A percentile compares a stretch with the other conserved stretches of the same genome.
These are phyloP conservation scores for Progne subis DNA, from an alignment of 2,113 vertebrate species.

Conservation along the genomic window DNA sequence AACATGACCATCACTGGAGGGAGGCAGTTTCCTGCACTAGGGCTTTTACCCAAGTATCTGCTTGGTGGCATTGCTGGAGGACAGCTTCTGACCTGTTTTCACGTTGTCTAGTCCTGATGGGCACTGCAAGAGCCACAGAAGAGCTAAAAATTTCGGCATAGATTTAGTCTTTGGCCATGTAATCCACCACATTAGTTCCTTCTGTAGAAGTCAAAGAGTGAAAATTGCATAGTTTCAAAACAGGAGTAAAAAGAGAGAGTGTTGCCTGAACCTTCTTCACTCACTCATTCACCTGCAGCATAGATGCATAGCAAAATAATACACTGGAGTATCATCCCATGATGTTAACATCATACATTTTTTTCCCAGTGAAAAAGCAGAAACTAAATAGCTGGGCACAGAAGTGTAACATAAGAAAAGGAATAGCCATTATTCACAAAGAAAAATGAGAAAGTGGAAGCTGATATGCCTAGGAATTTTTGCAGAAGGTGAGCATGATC, in stretches of 20 bases:
- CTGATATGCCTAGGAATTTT: background rate
- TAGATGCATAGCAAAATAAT: background rate
- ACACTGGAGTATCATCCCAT: background rate
- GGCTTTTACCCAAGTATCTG: background rate
- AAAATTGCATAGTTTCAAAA: background rate
- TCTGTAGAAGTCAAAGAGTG: background rate
- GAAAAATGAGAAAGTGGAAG: conserved; percentile 26
- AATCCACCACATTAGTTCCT: background rate
- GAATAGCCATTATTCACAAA: conserved; percentile 14
- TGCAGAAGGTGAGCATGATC: background rate
- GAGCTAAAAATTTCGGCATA: background rate
- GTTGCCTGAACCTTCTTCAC: background rate
- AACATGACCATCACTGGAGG: background rate
- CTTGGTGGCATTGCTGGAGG: background rate
- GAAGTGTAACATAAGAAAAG: conserved; percentile 34
- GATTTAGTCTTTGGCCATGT: background rate
- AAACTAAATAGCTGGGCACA: conserved; percentile 21
- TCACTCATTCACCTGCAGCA: background rate
- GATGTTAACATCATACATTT: background rate
- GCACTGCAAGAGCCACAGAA: background rate
- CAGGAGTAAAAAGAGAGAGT: background rate
- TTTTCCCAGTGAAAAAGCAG: conserved; percentile 23
- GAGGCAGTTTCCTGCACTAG: background rate
- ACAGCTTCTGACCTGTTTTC: background rate
- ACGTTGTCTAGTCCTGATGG: background rate